Percentiles rank a stretch among this genome's conserved stretches.
Conservation (phyloP, 2,888 invertebrate species). For the Eupsilia transversa region DNA sequence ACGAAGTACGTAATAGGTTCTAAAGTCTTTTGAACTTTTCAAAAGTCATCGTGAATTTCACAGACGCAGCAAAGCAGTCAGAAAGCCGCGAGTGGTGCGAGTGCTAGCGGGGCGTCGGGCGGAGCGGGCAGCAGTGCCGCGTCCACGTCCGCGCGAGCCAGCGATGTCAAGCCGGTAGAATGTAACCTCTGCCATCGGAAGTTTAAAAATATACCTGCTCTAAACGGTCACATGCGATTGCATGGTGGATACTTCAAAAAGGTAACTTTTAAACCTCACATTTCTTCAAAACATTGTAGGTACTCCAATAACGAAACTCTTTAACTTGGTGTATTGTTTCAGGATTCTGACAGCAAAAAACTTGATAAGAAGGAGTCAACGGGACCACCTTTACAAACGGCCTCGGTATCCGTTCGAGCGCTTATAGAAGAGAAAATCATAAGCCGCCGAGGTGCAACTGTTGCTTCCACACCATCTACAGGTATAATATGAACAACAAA, state of each 20-base stretch:
- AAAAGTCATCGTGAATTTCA: conserved; percentile 83
- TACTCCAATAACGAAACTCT: conserved; percentile 10
- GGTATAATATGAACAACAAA: conserved; percentile 67
- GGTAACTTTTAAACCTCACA: conserved; percentile 84
- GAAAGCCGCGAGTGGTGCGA: conserved; percentile 77
- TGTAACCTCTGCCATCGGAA: conserved; percentile 98
- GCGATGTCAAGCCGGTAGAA: conserved; percentile 96
- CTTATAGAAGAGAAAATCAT: conserved; percentile 98
- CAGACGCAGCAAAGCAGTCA: conserved; percentile 86
- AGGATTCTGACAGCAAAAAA: conserved; percentile 96
- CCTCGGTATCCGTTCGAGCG: conserved; percentile 96
- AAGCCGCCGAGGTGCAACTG: conserved; percentile 93
- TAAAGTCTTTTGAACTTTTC: conserved; percentile 86
- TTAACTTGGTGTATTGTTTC: conserved; percentile 32
- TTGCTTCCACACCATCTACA: conserved; percentile 76
- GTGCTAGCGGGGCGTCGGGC: conserved; percentile 76
- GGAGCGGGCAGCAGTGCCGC: conserved; percentile 72
- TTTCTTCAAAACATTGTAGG: neutral
- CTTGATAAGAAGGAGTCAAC: conserved; percentile 95
- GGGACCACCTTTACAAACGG: conserved; percentile 97
- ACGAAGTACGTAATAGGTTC: conserved; percentile 87
- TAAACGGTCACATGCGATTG: conserved; percentile 99
- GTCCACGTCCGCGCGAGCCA: conserved; percentile 80
- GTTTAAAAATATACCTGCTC: conserved; percentile 99
- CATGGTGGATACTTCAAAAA: conserved; percentile 99